These are phyloP conservation scores for Bufo gargarizans DNA, from an alignment of 2,113 vertebrate genomes.

Conservation along the genomic window DNA sequence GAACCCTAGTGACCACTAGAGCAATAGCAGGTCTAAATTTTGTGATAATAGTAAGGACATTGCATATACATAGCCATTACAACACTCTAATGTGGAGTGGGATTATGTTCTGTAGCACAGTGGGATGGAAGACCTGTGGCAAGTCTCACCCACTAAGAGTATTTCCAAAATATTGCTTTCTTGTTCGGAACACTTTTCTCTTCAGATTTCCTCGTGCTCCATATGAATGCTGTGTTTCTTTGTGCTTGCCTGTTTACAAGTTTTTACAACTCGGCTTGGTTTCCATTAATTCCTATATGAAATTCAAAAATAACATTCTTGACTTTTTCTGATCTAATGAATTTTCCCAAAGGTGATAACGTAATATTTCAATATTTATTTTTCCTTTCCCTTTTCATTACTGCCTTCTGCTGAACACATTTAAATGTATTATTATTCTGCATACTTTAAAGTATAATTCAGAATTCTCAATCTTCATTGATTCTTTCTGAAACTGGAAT, in stretches of 20 bases:
- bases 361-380: conserved; percentile 36
- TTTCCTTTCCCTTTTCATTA: conserved; percentile 20
- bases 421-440: conserved; percentile 32
- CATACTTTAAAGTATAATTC: conserved; percentile 36
- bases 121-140: neutral
- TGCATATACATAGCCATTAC: neutral
- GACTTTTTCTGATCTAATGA: conserved; percentile 39
- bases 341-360: conserved; percentile 36
- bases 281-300: conserved; percentile 32
- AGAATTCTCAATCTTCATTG: conserved; percentile 31
- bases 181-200: neutral
- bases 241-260: conserved; percentile 24
- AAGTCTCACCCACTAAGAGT: neutral
- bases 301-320: conserved; percentile 43
- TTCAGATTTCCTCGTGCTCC: neutral
- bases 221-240: conserved; percentile 26
- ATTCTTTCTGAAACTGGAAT: conserved; percentile 46
- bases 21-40: too few species aligned
- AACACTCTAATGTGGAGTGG: neutral
- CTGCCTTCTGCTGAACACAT: conserved; percentile 22
- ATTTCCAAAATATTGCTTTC: conserved; percentile 16
- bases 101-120: conserved; percentile 6
- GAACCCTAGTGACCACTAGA: too few species aligned
- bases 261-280: conserved; percentile 38
- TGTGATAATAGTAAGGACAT: neutral